Conservation (phyloP, 2,113 vertebrate species). For the Corvus cornix region DNA sequence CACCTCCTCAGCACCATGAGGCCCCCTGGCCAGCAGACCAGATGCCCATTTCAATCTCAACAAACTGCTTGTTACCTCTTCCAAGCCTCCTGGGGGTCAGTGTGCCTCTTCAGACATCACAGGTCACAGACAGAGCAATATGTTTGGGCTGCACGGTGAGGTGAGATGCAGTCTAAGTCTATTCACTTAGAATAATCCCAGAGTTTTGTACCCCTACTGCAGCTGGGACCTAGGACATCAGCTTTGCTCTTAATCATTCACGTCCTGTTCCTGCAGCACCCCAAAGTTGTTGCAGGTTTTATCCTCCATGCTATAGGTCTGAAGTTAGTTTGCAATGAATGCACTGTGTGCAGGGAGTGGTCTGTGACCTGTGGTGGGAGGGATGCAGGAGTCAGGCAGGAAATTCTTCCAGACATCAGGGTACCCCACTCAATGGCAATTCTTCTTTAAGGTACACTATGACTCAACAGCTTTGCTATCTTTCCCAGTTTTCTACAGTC, state of each 20-base stretch:
- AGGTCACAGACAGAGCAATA: neutral
- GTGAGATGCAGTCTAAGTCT: neutral
- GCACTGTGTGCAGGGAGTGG: neutral
- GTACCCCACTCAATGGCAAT: neutral
- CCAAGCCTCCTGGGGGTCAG: neutral
- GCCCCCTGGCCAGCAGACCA: neutral
- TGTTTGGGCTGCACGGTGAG: neutral
- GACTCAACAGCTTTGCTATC: neutral
- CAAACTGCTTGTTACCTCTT: neutral
- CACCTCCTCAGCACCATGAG: neutral
- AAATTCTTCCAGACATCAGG: neutral
- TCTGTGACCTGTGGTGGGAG: neutral
- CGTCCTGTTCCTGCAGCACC: fast-evolving
- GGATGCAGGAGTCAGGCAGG: neutral
- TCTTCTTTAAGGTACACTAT: neutral
- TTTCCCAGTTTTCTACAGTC: neutral
- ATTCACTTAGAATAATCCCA: neutral
- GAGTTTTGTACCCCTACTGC: neutral
- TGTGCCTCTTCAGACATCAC: neutral
- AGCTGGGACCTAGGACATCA: neutral
- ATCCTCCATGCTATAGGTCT: neutral
- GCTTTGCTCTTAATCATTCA: neutral
- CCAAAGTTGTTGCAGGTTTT: neutral
- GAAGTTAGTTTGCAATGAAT: neutral
- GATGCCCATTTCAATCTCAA: neutral